Base-by-base conservation (phyloP, 92 coral and sea anemone species). In the Pocillopora meandrina region DNA sequence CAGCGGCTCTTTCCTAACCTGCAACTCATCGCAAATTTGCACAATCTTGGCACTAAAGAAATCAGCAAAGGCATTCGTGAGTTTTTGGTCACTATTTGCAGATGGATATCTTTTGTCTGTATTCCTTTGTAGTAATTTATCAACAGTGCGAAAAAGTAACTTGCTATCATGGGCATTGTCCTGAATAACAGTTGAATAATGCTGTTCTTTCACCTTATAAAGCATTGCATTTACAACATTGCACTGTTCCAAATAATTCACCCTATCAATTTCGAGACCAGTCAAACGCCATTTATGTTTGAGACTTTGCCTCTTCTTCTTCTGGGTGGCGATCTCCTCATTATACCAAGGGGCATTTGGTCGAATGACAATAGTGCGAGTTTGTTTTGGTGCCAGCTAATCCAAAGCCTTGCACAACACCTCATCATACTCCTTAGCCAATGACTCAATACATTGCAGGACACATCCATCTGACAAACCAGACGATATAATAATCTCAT, bases 251-350 rank as follows among this genome's bases (percentile, higher is more conserved):
- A 77, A 12, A 60, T 68, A 77, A 66, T 59, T 34, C 35, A 20
- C 11, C 71, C 80, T 88, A 26, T 78, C 82, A 1, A 71, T 69
- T 34, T 77, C 71, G 26, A 23, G 18, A 31, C 75, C 12, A 31
- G 88, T 83, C 34, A 81, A 84, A 14, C 71, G 88, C 91, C 91
- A 88, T 69, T 71, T 88, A 34, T 78, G 72, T 16, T 89, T 86
- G 9, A 64, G 31, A 62, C 83, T 64, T 10, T 59, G 10, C 34
- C 73, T 10, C 11, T 56, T 6, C 26, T 73, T 79, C 71, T 75
- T 88, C 76, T 82, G 57, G 20, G 16, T 59, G 56, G 61, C 76
- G 56, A 77, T 77, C 49, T 72, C 82, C 7, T 77, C 88, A 77
- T 76, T 84, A 57, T 88, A 84, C 88, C 85, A 88, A 2, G 88